phyloP scores from a whole-genome alignment of 2,113 vertebrate species.

The Talpa occidentalis region DNA sequence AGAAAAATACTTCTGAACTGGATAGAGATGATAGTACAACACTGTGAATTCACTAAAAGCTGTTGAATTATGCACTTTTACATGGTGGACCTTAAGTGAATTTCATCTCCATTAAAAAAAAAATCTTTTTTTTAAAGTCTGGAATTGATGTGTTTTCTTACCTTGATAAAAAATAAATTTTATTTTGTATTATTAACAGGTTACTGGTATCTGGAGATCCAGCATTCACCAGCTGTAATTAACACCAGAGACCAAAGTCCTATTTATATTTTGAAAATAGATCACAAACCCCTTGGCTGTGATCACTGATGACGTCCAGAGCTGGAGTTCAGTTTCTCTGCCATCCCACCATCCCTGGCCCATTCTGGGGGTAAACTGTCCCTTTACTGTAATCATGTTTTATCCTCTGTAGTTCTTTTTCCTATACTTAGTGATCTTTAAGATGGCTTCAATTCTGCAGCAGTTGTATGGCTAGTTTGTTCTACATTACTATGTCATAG shows the following conservation, averaged over 20 bases:
- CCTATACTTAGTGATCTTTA: background rate
- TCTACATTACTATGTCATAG: background rate
- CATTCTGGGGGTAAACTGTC: background rate
- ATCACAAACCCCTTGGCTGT: background rate
- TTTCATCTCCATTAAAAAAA: background rate
- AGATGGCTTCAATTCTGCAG: background rate
- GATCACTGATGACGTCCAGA: background rate
- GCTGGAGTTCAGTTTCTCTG: background rate
- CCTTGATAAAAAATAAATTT: background rate
- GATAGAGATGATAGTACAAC: background rate
- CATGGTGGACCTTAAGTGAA: background rate
- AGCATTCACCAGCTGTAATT: background rate
- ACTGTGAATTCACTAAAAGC: background rate
- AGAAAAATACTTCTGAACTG: background rate
- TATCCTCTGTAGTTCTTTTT: background rate
- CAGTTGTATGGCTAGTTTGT: background rate
- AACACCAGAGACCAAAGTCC: slow-evolving; percentile 1
- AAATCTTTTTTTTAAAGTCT: background rate
- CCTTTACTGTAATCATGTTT: background rate
- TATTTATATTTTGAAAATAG: slow-evolving; percentile 17
- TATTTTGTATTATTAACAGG: background rate
- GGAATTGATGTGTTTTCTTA: background rate
- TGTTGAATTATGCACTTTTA: background rate
- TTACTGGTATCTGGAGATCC: background rate
- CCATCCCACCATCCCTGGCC: background rate